Percentiles rank a stretch among this genome's conserved stretches.
These are phyloP conservation scores for Acheta domesticus DNA, from an alignment of 2,888 invertebrate genomes.

Conservation along the genomic window DNA sequence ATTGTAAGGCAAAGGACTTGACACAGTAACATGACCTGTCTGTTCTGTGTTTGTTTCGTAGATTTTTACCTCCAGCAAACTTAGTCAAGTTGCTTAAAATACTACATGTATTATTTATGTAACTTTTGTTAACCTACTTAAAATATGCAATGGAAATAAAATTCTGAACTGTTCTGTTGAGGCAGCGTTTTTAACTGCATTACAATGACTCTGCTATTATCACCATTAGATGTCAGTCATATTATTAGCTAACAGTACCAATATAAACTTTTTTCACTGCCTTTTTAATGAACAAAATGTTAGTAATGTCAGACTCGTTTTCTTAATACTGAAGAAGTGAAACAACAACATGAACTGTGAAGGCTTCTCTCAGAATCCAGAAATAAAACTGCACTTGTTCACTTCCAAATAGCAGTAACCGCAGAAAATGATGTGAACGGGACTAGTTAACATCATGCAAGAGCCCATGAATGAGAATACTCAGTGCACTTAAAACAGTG, in stretches of 20 bases:
- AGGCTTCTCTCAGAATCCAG: background rate
- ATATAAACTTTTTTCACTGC: no score
- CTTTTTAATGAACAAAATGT: no score
- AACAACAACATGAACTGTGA: background rate
- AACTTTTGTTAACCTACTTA: no score
- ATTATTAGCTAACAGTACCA: no score
- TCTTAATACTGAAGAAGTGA: background rate
- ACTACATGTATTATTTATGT: no score
- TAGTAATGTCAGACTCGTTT: background rate
- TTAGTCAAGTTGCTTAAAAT: no score
- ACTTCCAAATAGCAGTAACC: slow-evolving; percentile 1
- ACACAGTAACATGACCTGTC: background rate
- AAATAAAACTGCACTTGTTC: background rate
- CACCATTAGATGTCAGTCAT: no score
- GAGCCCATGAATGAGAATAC: background rate
- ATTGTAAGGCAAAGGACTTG: slow-evolving; percentile 18
- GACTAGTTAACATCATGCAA: slow-evolving; percentile 1
- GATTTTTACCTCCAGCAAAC: no score
- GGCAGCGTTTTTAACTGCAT: no score
- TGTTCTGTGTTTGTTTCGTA: background rate
- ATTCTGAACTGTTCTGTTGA: no score
- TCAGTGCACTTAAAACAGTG: slow-evolving; percentile 1
- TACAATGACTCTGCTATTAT: no score
- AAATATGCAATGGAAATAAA: no score
- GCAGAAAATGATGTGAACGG: background rate